A percentile compares a stretch with the other conserved stretches of the same genome.
These are phyloP conservation scores for Ceratitis capitata DNA, from an alignment of 1,140 invertebrate genomes.

Conservation along the genomic window DNA sequence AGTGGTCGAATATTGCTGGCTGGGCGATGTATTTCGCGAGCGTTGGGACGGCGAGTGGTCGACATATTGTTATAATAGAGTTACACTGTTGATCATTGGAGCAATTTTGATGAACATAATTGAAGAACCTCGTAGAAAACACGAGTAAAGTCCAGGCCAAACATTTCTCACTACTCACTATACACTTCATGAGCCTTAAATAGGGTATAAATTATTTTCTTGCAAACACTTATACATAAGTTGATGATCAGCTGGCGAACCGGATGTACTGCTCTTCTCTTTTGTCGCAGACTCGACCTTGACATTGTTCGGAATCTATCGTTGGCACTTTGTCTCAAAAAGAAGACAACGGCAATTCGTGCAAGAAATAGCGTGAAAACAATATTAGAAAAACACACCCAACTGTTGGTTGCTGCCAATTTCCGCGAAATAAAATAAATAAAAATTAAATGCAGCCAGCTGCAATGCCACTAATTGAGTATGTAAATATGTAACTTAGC, in stretches of 20 bases:
- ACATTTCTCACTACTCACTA: too few species aligned
- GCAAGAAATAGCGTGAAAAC: neutral
- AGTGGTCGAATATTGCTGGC: too few species aligned
- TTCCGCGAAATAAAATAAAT: slow-evolving; percentile 18
- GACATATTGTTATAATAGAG: too few species aligned
- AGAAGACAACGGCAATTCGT: neutral
- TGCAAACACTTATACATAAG: too few species aligned
- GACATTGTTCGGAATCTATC: neutral
- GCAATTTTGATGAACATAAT: too few species aligned
- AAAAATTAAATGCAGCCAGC: neutral
- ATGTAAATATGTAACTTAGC: neutral
- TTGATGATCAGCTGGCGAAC: neutral
- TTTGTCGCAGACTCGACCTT: neutral
- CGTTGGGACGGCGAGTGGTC: too few species aligned
- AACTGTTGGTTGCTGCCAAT: slow-evolving; percentile 5
- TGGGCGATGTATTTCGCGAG: too few species aligned
- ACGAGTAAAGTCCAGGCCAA: too few species aligned
- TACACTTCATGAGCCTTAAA: too few species aligned
- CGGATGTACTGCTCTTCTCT: neutral
- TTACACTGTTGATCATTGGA: too few species aligned
- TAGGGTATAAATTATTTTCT: too few species aligned
- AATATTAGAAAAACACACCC: neutral
- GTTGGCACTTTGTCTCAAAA: neutral
- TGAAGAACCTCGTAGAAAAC: too few species aligned
- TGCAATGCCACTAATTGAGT: neutral